phyloP scores from a whole-genome alignment of 2,797 vertebrate species.

The Mareca strepera region DNA sequence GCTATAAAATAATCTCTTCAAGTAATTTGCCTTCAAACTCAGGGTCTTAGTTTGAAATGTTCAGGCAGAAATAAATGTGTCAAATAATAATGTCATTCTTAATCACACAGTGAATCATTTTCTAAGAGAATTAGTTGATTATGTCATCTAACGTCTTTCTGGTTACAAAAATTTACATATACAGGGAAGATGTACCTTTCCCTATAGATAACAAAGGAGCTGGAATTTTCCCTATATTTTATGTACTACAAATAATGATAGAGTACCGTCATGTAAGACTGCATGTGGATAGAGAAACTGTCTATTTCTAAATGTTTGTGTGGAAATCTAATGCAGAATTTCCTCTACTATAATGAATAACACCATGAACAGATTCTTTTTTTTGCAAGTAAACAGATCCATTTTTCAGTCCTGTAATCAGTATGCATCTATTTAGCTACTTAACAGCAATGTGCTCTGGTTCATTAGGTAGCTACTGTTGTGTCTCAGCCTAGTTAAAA shows the following conservation, averaged over 20 bases:
- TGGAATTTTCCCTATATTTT: not conserved
- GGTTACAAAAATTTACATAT: not conserved
- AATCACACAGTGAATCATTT: conserved; percentile 2
- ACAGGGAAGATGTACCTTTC: not conserved
- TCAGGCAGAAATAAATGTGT: conserved; percentile 9
- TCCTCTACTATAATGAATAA: conserved; percentile 32
- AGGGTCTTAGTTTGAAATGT: conserved; percentile 7
- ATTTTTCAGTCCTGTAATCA: conserved; percentile 82
- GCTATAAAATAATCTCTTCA: conserved; percentile 29
- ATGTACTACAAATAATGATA: not conserved
- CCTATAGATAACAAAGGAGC: not conserved
- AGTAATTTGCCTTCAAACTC: conserved; percentile 19
- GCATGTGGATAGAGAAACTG: not conserved
- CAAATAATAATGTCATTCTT: conserved; percentile 27
- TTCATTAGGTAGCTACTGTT: conserved; percentile 84
- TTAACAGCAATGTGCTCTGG: conserved; percentile 80
- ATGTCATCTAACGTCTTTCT: not conserved
- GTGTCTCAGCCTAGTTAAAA: conserved; percentile 81
- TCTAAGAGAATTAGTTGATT: not conserved
- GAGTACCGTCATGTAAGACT: not conserved
- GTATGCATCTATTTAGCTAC: conserved; percentile 82
- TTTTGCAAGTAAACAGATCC: conserved; percentile 74
- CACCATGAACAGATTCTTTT: conserved; percentile 29
- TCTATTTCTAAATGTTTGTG: not conserved
- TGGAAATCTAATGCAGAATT: conserved; percentile 14